Conservation (phyloP, 2,888 invertebrate genomes). For the Gymnosoma rotundatum region DNA sequence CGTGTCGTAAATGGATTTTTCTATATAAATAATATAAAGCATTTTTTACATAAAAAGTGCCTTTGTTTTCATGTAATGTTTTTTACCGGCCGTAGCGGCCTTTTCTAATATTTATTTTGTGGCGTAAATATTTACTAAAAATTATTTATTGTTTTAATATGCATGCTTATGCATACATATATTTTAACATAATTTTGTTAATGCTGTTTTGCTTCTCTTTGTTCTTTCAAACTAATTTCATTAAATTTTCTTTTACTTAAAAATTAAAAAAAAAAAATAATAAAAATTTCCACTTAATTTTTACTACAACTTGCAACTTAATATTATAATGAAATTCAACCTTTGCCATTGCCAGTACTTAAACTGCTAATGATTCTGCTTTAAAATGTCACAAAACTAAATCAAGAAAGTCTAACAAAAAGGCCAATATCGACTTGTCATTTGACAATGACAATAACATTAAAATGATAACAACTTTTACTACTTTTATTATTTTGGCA, state of each 20-base stretch:
- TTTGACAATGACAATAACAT: slow-evolving; percentile 68
- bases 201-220: no score
- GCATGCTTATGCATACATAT: no score
- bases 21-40: no score
- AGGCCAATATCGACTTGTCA: slow-evolving; percentile 61
- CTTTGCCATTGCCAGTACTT: slow-evolving; percentile 27
- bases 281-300: no score
- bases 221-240: background rate
- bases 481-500: slow-evolving; percentile 69
- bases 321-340: slow-evolving; percentile 27
- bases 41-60: no score
- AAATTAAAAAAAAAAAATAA: background rate
- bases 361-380: slow-evolving; percentile 53
- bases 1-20: no score
- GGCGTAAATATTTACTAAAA: no score
- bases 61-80: no score
- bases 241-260: background rate
- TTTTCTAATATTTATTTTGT: no score
- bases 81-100: no score
- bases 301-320: slow-evolving; percentile 1
- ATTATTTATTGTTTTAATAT: no score
- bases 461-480: slow-evolving; percentile 70
- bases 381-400: slow-evolving; percentile 41
- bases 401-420: slow-evolving; percentile 25
- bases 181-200: no score